Base-by-base conservation (phyloP, 2,113 vertebrate species). In the Sylvilagus bachmani region DNA sequence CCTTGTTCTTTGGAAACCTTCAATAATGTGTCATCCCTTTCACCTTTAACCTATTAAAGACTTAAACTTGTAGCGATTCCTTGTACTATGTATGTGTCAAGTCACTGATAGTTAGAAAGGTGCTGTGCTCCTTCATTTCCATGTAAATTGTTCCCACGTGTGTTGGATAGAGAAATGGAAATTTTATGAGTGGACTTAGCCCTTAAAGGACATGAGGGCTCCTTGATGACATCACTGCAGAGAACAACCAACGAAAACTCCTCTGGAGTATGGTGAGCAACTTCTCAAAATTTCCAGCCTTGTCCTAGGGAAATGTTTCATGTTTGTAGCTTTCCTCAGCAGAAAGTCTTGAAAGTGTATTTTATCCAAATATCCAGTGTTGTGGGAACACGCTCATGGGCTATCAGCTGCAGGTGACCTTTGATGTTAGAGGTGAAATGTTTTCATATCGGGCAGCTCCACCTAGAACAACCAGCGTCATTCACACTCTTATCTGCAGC, bases 71-170 rank as follows among this genome's bases (percentile, higher is more conserved):
- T 25, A 36, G 3, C 24, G 19, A 10, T 80, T 87, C 55, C 29
- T 49, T 89, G 83, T 64, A 74, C 29, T 19, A 12, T 19, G 14
- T 67, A 3, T 75, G 27, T 81, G 44, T 90, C 74, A 82, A 74
- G n/a, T 91, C 90, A 80, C 16, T 75, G 4, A 12, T 87, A 69
- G 80, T 91, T 87, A 4, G 73, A 96, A 94, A 22, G 29, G 5
- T 84, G n/a, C 3, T 22, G 16, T 79, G 22, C 44, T 90, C 71
- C 77, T 78, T 94, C 24, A 62, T 93, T 94, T 96, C 36, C 86
- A 80, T 93, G 82, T 84, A 90, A 88, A 93, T 92, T 78, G 93
- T 86, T 67, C 17, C 61, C 74, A 90, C 55, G 19, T 70, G n/a
- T 17, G 77, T 86, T 91, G 51, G 11, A 81, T 91, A 74, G 73